Evolutionary conservation across 1,140 invertebrate genomes (phyloP).

Genomic region (Saccostrea cuccullata): DNA sequence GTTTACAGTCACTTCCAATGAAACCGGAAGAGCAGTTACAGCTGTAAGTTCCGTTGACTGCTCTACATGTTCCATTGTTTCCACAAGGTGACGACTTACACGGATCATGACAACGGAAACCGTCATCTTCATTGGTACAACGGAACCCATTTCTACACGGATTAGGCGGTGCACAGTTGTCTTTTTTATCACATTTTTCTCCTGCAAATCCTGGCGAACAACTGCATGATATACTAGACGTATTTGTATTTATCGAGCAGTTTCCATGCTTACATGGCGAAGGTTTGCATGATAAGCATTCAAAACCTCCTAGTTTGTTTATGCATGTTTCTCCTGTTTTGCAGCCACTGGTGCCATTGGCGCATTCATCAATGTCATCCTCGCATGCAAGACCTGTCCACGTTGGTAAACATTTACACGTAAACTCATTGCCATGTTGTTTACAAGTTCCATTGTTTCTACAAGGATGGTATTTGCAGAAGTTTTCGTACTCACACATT

Average conservation of each 20-base stretch:
- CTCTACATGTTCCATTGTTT: slow-evolving; percentile 8
- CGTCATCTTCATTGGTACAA: slow-evolving; percentile 33
- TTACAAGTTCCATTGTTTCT: slow-evolving; percentile 89
- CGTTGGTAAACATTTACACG: slow-evolving; percentile 85
- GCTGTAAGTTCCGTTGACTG: background rate
- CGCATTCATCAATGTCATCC: slow-evolving; percentile 83
- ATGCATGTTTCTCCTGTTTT: background rate
- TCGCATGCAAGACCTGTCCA: slow-evolving; percentile 94
- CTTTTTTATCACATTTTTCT: background rate
- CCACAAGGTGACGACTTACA: slow-evolving; percentile 21
- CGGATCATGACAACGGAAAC: slow-evolving; percentile 28
- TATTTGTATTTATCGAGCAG: background rate
- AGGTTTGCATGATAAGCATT: slow-evolving; percentile 16
- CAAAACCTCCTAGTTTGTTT: slow-evolving; percentile 2
- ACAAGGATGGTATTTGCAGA: slow-evolving; percentile 84
- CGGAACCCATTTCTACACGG: background rate
- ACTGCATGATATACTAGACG: background rate
- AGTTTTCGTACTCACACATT: slow-evolving; percentile 87
- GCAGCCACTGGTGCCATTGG: background rate
- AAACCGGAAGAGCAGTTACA: slow-evolving; percentile 20
- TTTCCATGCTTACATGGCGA: background rate
- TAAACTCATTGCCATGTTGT: slow-evolving; percentile 90
- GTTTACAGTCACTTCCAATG: background rate
- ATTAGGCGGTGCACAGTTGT: background rate
- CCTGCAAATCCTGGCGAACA: background rate